These are phyloP conservation scores for Allolobophora icterica DNA, from an alignment of 2,888 invertebrate species.

Conservation along the genomic window DNA sequence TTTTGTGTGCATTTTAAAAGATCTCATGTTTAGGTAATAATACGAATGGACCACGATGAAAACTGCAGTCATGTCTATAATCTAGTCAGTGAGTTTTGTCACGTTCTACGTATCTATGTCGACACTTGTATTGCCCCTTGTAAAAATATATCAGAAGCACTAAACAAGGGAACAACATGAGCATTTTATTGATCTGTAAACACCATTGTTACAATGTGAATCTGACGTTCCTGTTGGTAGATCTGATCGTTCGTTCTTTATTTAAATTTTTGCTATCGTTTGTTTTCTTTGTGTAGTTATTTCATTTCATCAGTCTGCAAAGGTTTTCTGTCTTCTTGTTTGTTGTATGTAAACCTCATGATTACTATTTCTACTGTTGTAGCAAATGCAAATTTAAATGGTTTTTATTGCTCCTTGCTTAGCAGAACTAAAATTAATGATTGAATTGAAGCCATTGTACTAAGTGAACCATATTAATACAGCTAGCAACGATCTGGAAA, in stretches of 20 bases:
- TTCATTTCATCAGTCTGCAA: background rate
- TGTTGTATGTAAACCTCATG: background rate
- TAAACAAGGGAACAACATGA: background rate
- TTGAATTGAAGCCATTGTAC: background rate
- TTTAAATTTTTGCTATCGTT: background rate
- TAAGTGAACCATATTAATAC: background rate
- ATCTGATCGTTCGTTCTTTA: background rate
- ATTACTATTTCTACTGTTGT: background rate
- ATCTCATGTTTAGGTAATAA: slow-evolving; percentile 17
- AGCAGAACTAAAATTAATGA: background rate
- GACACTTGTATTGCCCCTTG: background rate
- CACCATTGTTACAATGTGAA: background rate
- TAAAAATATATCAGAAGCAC: background rate
- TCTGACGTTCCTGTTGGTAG: background rate
- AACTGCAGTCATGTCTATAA: slow-evolving; percentile 1
- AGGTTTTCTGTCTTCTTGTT: background rate
- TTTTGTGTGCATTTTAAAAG: background rate
- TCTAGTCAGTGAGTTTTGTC: background rate
- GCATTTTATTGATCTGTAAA: background rate
- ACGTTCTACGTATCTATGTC: background rate
- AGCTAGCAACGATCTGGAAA: background rate
- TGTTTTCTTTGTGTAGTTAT: background rate
- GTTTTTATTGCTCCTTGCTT: background rate
- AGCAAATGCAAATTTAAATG: background rate
- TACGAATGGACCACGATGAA: background rate